Base-by-base conservation (phyloP, 2,888 invertebrate species). In the Drosophila lutescens region DNA sequence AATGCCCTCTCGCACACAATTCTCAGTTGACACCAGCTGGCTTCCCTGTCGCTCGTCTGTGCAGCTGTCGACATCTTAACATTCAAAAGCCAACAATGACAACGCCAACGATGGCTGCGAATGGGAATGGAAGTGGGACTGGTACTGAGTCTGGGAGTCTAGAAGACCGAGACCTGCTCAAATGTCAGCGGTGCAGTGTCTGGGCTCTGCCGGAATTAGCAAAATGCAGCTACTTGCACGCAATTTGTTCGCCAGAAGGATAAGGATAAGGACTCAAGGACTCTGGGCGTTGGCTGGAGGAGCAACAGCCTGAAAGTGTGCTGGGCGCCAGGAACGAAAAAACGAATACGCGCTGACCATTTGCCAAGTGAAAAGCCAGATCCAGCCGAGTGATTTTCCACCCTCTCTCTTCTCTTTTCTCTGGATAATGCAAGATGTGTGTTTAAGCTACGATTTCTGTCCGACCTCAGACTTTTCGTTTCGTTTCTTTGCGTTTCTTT, bases 51-150 rank as follows among this genome's bases (percentile, higher is more conserved):
- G 73, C 66, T 43, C 54, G 67, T 57, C 63, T 62, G 73, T 77
- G 80, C 86, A 83, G 86, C 86, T 86, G 86, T 86, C 84, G 86
- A 80, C 86, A 83, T 81, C 86, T 86, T 86, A 86, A 81, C 84
- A 86, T 81, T 81, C 86, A 81, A 81, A 81, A 86, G 81, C 84
- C 86, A 81, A 83, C 86, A 81, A 81, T 83, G 84, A 86, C 83
- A 83, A 76, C 57, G 49, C 32, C 32, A 34, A 34, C 75, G 82
- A 56, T 58, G 44, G 51, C 44, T 65, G 36, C 1, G 17, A 40
- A 47, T 15, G 41, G 15, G 50, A 13, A 20, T 23, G 20, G 20
- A 10, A 10, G 20, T 65, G 44, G 2, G 23, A 41, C 9, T 12
- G 49, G 17, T 32, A 40, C 34, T n/a, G 23, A 34, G 49, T 13